phyloP scores from a whole-genome alignment of 1,140 invertebrate species.

The Nomia melanderi region DNA sequence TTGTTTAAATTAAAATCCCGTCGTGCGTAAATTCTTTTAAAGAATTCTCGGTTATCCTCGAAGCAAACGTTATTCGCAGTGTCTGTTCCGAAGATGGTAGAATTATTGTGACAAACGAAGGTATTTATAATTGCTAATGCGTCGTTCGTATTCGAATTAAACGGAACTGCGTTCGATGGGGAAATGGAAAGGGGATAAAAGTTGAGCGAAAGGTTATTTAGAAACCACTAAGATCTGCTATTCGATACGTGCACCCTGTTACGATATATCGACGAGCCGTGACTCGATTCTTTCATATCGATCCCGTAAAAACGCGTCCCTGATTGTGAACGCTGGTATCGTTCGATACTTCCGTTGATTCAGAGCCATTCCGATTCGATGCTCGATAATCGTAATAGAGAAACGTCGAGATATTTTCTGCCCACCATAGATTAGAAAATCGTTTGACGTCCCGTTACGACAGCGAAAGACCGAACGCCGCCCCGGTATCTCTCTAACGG shows the following conservation, averaged over 20 bases:
- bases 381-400: slow-evolving; percentile 29
- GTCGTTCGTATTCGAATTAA: background rate
- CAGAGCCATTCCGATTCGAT: background rate
- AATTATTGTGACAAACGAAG: background rate
- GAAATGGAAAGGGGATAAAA: background rate
- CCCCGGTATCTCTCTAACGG: background rate
- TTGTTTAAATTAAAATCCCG: too few species aligned
- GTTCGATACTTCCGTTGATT: slow-evolving; percentile 27
- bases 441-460: background rate
- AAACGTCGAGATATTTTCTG: background rate
- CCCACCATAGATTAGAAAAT: slow-evolving; percentile 1
- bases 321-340: background rate
- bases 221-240: slow-evolving; percentile 1
- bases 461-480: background rate
- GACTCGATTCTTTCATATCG: slow-evolving; percentile 31
- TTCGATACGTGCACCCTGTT: slow-evolving; percentile 22
- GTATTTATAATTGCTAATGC: too few species aligned
- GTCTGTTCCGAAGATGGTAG: too few species aligned
- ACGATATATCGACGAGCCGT: slow-evolving; percentile 3
- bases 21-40: too few species aligned
- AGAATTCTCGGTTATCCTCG: too few species aligned
- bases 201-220: background rate
- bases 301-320: slow-evolving; percentile 23
- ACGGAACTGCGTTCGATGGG: background rate
- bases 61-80: too few species aligned